Base-by-base conservation (phyloP, 2,797 vertebrate species). In the Acipenser oxyrinchus region DNA sequence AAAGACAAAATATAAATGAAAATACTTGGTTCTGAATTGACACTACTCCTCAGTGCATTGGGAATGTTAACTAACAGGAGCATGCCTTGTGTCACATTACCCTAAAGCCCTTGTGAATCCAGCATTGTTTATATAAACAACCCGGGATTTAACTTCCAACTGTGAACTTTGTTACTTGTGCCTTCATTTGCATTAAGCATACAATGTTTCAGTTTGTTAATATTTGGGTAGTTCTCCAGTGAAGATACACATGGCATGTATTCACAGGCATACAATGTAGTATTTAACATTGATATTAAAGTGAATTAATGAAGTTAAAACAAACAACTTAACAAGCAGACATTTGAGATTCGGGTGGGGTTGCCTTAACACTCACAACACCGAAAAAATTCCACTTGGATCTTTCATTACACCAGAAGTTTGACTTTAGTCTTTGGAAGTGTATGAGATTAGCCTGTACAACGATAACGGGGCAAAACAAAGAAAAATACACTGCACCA, bases 111-210 rank as follows among this genome's bases (percentile, higher is more conserved):
- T 53, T 18, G 9, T 6, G 6, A 13, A 51, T 66, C 57, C 11
- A 10, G n/a, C 15, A 49, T 37, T 51, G 49, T 73, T 74, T 71
- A 73, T 71, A 74, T 77, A 71, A 37, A 73, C 11, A 8, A 53
- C 8, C 8, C 6, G 8, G 51, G 51, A 53, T 12, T 53, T 53
- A 8, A 13, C 55, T 57, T 57, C 6, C 8, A 57, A 11, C 6
- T 2, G 13, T 6, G 11, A 12, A 6, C 55, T 12, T 69, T 50
- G 48, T 0, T 6, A 3, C 65, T 0, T 4, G 6, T 68, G 78
- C 71, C 83, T 82, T 81, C 81, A 87, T 86, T 83, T 77, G 80
- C 63, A 18, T 72, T 64, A 63, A 5, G 7, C 12, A 55, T 7
- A 1, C 10, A 37, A 37, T 37, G 23, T 37, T 2, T 37, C 23